These are phyloP conservation scores for Silurus aristotelis DNA, from an alignment of 2,797 vertebrate genomes.

Conservation along the genomic window DNA sequence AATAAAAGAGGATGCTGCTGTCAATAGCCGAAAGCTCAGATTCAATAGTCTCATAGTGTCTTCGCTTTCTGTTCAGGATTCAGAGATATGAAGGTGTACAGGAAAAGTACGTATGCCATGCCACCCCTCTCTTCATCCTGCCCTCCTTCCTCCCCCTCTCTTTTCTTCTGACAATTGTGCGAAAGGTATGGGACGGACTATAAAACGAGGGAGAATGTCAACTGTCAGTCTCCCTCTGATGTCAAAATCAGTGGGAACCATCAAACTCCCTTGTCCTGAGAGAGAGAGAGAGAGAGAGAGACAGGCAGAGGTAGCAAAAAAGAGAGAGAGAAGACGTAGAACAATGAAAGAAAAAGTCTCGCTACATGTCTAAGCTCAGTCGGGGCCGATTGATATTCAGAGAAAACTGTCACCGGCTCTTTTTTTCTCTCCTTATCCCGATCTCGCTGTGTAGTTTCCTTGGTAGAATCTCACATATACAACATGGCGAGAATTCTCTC, in stretches of 20 bases:
- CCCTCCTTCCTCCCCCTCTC: slow-evolving; percentile 24
- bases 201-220: slow-evolving; percentile 80
- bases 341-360: slow-evolving; percentile 51
- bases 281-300: slow-evolving; percentile 38
- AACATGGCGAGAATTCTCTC: slow-evolving; percentile 4
- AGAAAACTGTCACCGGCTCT: slow-evolving; percentile 35
- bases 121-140: slow-evolving; percentile 30
- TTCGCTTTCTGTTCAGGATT: slow-evolving; percentile 39
- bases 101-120: slow-evolving; percentile 40
- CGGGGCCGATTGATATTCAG: slow-evolving; percentile 53
- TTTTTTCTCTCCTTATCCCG: slow-evolving; percentile 28
- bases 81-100: slow-evolving; percentile 51
- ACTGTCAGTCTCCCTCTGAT: slow-evolving; percentile 77
- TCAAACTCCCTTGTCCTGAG: slow-evolving; percentile 51
- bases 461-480: slow-evolving; percentile 14
- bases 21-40: slow-evolving; percentile 19
- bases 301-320: slow-evolving; percentile 53
- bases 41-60: not conserved
- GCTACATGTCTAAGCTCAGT: slow-evolving; percentile 42
- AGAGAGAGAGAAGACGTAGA: slow-evolving; percentile 51
- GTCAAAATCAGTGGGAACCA: slow-evolving; percentile 60
- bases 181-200: slow-evolving; percentile 60
- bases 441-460: slow-evolving; percentile 29
- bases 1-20: slow-evolving; percentile 35
- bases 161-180: slow-evolving; percentile 73